These are phyloP conservation scores for Pedionomus torquatus DNA, from an alignment of 2,113 vertebrate species.

Conservation along the genomic window DNA sequence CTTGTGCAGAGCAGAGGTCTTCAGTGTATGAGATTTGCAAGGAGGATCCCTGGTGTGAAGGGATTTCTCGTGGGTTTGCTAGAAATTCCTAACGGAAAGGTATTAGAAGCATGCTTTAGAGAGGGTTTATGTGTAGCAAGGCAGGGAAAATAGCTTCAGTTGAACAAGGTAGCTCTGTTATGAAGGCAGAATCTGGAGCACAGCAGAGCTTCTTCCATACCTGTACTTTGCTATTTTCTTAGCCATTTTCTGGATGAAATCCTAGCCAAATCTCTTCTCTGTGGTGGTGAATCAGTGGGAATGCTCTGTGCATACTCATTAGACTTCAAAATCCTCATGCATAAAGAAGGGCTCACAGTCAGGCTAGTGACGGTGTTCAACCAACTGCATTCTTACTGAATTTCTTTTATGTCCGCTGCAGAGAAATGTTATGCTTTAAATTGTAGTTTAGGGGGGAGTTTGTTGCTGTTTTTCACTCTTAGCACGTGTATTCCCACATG, in stretches of 20 bases:
- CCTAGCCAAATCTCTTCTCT: neutral
- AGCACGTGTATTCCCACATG: neutral
- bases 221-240: constrained; percentile 15
- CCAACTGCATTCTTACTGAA: neutral
- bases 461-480: neutral
- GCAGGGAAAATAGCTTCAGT: neutral
- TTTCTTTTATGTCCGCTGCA: neutral
- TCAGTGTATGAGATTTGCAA: neutral
- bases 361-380: neutral
- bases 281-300: constrained; percentile 16
- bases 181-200: neutral
- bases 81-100: neutral
- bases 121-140: neutral
- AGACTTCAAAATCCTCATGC: constrained; percentile 12
- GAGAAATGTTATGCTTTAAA: neutral
- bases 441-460: neutral
- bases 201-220: neutral
- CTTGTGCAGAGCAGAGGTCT: neutral
- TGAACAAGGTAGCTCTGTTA: fast-evolving
- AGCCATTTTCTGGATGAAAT: neutral
- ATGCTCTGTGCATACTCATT: constrained; percentile 44
- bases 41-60: neutral
- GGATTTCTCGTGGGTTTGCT: neutral
- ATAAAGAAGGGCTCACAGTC: constrained; percentile 20
- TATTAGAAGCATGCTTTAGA: neutral